These are phyloP conservation scores for Chloromyia formosa DNA, from an alignment of 2,888 invertebrate species.

Conservation along the genomic window DNA sequence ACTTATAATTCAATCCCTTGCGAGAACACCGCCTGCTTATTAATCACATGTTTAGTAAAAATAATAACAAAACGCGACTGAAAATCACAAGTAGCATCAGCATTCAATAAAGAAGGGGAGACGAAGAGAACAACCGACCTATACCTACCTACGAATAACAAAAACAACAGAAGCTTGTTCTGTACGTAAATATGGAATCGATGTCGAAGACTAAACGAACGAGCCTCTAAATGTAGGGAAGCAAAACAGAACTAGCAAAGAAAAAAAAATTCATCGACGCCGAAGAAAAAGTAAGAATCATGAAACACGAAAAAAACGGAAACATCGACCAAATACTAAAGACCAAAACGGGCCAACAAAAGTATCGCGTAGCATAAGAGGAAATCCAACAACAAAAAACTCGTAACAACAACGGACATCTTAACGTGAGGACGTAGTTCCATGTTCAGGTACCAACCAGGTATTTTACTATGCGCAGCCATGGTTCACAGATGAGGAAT, in stretches of 20 bases:
- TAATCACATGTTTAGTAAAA: neutral
- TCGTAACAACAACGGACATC: conserved; percentile 3
- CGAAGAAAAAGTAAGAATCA: conserved; percentile 19
- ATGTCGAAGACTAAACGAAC: conserved; percentile 31
- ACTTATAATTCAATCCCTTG: no score
- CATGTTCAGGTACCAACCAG: conserved; percentile 14
- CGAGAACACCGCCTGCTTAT: neutral
- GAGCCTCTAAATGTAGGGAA: conserved; percentile 29
- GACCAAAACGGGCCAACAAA: neutral
- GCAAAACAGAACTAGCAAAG: neutral
- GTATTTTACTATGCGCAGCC: conserved; percentile 19
- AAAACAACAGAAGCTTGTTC: conserved; percentile 24
- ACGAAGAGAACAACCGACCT: neutral
- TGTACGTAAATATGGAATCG: conserved; percentile 24
- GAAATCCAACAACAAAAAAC: neutral
- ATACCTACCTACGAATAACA: neutral
- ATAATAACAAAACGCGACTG: neutral
- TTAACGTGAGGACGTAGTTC: neutral
- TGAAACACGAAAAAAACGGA: conserved; percentile 34
- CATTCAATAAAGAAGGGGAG: neutral
- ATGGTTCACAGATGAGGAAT: conserved; percentile 2
- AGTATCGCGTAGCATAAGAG: neutral
- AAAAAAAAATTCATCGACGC: conserved; percentile 4
- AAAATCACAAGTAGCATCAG: neutral
- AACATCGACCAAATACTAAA: conserved; percentile 13